These are phyloP conservation scores for Catharus bicknelli DNA, from an alignment of 2,113 vertebrate species.

Conservation along the genomic window DNA sequence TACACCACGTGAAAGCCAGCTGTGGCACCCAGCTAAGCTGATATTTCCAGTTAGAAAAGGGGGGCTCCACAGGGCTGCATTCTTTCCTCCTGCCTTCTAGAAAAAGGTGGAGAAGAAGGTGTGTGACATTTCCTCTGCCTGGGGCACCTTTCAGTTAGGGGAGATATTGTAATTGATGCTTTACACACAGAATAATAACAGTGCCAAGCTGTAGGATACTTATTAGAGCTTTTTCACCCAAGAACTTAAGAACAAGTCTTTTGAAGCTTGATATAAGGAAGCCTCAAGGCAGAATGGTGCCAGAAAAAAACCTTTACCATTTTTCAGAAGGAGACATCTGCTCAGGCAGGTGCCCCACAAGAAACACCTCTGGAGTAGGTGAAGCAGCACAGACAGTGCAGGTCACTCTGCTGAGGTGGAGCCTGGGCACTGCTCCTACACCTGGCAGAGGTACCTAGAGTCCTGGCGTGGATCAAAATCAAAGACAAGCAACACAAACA, in stretches of 20 bases:
- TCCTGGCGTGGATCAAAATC: neutral
- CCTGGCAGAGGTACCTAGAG: neutral
- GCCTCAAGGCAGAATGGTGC: fast-evolving
- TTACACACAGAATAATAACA: neutral
- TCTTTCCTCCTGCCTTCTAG: neutral
- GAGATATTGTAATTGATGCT: neutral
- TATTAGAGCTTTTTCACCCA: neutral
- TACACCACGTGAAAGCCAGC: neutral
- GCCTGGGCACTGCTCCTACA: neutral
- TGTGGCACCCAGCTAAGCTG: neutral
- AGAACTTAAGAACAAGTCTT: neutral
- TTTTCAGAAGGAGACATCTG: neutral
- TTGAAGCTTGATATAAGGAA: neutral
- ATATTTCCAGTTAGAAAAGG: neutral
- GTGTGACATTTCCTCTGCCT: neutral
- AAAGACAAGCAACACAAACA: neutral
- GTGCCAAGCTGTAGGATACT: neutral
- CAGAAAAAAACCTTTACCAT: neutral
- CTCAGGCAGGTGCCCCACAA: neutral
- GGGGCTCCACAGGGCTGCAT: neutral
- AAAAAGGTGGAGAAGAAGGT: neutral
- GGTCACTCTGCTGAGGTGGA: neutral
- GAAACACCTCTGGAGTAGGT: neutral
- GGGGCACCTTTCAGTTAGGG: neutral
- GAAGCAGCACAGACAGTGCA: neutral